A percentile compares a stretch with the other conserved stretches of the same genome.
phyloP scores from a whole-genome alignment of 2,888 invertebrate genomes.

The Pterobdella sp. region DNA sequence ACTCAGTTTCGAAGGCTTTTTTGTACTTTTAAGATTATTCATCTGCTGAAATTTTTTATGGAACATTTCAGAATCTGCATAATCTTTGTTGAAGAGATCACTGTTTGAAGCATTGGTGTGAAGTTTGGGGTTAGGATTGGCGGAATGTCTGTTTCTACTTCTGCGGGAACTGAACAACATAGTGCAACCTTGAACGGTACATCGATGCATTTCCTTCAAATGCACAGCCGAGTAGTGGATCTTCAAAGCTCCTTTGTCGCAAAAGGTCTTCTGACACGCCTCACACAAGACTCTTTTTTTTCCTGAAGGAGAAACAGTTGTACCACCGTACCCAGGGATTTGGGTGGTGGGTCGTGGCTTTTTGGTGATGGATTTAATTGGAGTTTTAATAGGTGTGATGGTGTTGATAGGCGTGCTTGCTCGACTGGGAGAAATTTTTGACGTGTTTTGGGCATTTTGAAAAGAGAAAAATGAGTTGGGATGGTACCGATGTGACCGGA shows the following conservation, averaged over 20 bases:
- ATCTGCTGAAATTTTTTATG: too few relatives aligned
- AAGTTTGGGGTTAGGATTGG: conserved; percentile 94
- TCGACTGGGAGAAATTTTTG: neutral
- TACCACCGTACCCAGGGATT: conserved; percentile 45
- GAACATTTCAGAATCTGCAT: too few relatives aligned
- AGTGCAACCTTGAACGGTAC: conserved; percentile 94
- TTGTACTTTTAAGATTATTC: too few relatives aligned
- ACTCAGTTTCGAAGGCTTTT: too few relatives aligned
- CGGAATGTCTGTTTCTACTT: conserved; percentile 89
- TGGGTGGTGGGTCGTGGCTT: conserved; percentile 49
- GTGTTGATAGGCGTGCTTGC: neutral
- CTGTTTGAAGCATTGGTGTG: conserved; percentile 85
- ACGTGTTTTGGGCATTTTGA: neutral
- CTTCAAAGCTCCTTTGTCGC: conserved; percentile 97
- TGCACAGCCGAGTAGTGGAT: conserved; percentile 99
- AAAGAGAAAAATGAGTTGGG: neutral
- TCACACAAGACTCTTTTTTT: conserved; percentile 96
- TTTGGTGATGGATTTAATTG: neutral
- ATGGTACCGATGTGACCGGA: neutral
- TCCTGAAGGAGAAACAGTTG: conserved; percentile 48
- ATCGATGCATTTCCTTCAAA: conserved; percentile 96
- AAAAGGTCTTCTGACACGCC: conserved; percentile 95
- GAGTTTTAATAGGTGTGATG: neutral
- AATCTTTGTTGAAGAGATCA: too few relatives aligned
- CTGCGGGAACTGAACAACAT: conserved; percentile 98